Base-by-base conservation (phyloP, 2,888 invertebrate genomes). In the Rhopalosiphum nymphaeae region DNA sequence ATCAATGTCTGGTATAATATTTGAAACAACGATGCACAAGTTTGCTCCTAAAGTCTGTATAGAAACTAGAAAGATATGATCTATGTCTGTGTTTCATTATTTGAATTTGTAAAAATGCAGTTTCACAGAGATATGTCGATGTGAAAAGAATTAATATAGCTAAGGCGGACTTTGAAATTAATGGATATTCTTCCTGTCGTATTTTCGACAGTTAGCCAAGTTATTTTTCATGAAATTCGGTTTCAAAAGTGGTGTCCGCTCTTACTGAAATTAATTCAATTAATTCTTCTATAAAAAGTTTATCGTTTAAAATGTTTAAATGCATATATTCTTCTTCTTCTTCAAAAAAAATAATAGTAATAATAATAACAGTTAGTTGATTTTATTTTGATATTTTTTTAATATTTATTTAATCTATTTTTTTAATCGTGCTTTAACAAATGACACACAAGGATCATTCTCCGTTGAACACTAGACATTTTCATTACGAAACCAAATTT, bases 201-300 rank as follows among this genome's bases (percentile, higher is more conserved):
- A 16, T 46, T 86, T 29, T 46, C 10, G 4, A 46, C 25, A 46
- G 29, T 87, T 87, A 46, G 2, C 13, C 29, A 49, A n/a, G n/a
- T 87, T 46, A 29, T 87, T 56, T 89, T 89, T 89, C 13, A 42
- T 25, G 13, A 89, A 89, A 56, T 57, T 89, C 13, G 56, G 56
- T 89, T 89, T 57, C 42, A 57, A 89, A 11, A 57, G 42, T 88
- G 42, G 56, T 36, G 26, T 56, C 57, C 36, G 10, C 57, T 57
- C 4, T 89, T 44, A 89, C 42, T 89, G 11, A 25, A 56, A 89
- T 89, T 56, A 36, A 29, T 56, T 88, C 21, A 5, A 53, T 53
- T 53, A 53, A 42, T 88, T 88, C 9, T 36, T 88, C 36, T 36
- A 36, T 88, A 67, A 67, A n/a, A 7, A n/a, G 1, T n/a, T 67